phyloP scores from a whole-genome alignment of 1,140 invertebrate genomes.

The Bombyx mori region ASM3026992v2 NC_085128.1:11914001-11914500 shows the following conservation, averaged over 20 bases:
- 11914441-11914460: conserved; percentile 48
- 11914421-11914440: conserved; percentile 63
- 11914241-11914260: conserved; percentile 12
- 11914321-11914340: conserved; percentile 56
- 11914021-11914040: conserved; percentile 58
- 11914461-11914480: conserved; percentile 54
- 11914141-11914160: conserved; percentile 63
- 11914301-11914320: conserved; percentile 55
- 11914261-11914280: conserved; percentile 13
- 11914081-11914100: conserved; percentile 38
- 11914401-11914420: conserved; percentile 56
- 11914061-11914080: background rate
- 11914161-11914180: conserved; percentile 71
- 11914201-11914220: conserved; percentile 45
- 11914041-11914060: conserved; percentile 14
- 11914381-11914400: conserved; percentile 42
- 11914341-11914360: conserved; percentile 66
- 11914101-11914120: conserved; percentile 35
- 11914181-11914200: conserved; percentile 67
- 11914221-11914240: conserved; percentile 28
- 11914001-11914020: conserved; percentile 61
- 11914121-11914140: conserved; percentile 46
- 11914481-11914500: conserved; percentile 8
- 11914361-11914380: background rate
- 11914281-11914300: conserved; percentile 27